Evolutionary conservation across 2,113 vertebrate genomes (phyloP).

Genomic region (Planiliza haematocheilus): DNA sequence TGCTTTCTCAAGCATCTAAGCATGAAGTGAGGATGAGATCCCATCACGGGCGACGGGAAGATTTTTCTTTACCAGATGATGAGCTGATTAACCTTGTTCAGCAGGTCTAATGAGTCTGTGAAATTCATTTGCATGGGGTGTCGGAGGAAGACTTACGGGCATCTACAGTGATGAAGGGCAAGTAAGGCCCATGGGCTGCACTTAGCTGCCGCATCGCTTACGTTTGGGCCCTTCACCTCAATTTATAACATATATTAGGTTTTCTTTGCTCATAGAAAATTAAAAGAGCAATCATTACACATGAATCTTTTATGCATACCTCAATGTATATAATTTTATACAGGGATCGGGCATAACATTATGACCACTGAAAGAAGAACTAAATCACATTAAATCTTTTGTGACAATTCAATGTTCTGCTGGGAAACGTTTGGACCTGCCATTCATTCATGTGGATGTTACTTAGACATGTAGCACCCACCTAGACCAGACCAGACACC

Average conservation of each 20-base stretch:
- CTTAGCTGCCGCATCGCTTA: slow-evolving; percentile 8
- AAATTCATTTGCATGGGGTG: slow-evolving; percentile 62
- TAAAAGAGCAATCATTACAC: neutral
- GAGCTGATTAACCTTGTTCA: slow-evolving; percentile 68
- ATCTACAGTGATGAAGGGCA: slow-evolving; percentile 40
- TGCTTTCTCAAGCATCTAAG: slow-evolving; percentile 19
- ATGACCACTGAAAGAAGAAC: no score
- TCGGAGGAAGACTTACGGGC: slow-evolving; percentile 28
- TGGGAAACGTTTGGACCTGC: no score
- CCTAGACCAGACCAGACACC: no score
- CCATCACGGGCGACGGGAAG: neutral
- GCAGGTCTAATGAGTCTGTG: slow-evolving; percentile 62
- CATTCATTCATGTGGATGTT: no score
- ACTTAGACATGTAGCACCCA: no score
- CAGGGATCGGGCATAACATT: no score
- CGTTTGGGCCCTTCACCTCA: neutral
- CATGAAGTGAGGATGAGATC: slow-evolving; percentile 14
- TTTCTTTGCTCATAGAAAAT: slow-evolving; percentile 1
- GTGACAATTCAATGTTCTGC: no score
- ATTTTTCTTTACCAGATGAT: slow-evolving; percentile 42
- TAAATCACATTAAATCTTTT: no score
- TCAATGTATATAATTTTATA: slow-evolving; percentile 1
- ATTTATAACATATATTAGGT: slow-evolving; percentile 5
- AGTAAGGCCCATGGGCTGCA: slow-evolving; percentile 14
- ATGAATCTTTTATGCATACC: neutral